phyloP scores from a whole-genome alignment of 2,113 vertebrate genomes.

The Ciconia boyciana region DNA sequence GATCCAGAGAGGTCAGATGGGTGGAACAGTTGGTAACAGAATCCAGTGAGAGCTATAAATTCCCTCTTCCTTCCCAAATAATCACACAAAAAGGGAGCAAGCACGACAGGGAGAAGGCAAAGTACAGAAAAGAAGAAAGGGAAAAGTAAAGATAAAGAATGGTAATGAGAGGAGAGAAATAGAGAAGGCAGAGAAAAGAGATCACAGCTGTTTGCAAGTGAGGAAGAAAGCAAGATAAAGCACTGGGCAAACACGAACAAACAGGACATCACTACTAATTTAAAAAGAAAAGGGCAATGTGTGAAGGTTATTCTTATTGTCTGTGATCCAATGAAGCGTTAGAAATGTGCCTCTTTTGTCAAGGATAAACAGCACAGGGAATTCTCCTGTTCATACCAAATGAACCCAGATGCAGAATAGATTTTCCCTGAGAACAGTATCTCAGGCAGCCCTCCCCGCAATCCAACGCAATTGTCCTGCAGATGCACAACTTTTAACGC shows the following conservation, averaged over 20 bases:
- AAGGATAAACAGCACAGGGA: conserved; percentile 23
- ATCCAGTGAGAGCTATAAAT: conserved; percentile 38
- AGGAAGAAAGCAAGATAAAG: conserved; percentile 28
- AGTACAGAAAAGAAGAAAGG: background rate
- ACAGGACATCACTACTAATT: conserved; percentile 28
- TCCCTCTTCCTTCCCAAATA: conserved; percentile 10
- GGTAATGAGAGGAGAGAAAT: background rate
- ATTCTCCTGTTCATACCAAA: conserved; percentile 8
- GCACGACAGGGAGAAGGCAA: background rate
- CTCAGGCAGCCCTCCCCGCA: background rate
- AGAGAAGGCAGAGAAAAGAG: background rate
- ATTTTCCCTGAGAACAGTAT: background rate
- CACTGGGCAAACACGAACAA: conserved; percentile 5
- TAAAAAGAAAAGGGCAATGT: conserved; percentile 40
- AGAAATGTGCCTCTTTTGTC: conserved; percentile 29
- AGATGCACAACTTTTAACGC: background rate
- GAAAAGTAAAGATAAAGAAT: background rate
- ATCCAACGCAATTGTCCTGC: background rate
- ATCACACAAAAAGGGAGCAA: background rate
- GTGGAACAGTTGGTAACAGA: conserved; percentile 57
- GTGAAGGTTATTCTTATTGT: conserved; percentile 41
- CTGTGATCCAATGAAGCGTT: conserved; percentile 7
- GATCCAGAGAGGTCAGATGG: conserved; percentile 45
- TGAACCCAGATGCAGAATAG: background rate
- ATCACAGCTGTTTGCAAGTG: background rate